Evolutionary conservation across 2,888 invertebrate species (phyloP), one percentile per base, ranked within the genome.

Genomic region (Drosophila mayaguana): DNA sequence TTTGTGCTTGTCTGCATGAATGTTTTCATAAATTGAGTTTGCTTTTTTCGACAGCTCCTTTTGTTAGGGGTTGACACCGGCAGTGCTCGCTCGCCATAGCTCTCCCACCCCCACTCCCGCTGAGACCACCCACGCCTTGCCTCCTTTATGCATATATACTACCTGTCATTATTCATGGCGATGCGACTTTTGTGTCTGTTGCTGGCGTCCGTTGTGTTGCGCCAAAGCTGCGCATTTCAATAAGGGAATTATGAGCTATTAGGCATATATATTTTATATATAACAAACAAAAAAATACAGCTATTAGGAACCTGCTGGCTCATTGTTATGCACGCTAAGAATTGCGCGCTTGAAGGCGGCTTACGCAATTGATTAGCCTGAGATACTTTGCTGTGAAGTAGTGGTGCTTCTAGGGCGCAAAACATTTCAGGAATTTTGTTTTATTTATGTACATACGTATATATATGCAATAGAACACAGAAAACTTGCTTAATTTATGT

Each of bases 1-100:
- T 68, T 57, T 48, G 43, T 54, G 56, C 66, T 73, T 55, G 40
- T 64, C 60, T 68, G 67, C 71, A 63, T 72, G 82, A 81, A 69
- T 73, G 86, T 88, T 89, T 82, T 78, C 90, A 85, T 88, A 85
- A 88, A 85, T 85, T 88, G 86, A 78, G 83, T 80, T 89, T 88
- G 83, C 86, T 80, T 80, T 83, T 80, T 82, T 82, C 81, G 78
- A 83, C 89, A 80, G 81, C 78, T 72, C 45, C 59, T 77, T 70
- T 51, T 40, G 48, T 51, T 59, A 45, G 70, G 50, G 76, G 76
- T 70, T 80, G 80, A 51, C 55, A 70, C 50, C 48, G 34, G 22
- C 34, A 40, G 43, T 0, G 54, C 40, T 9, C 25, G 9, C 16
- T 12, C 28, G 18, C 40, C 25, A 7, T 11, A 28, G 3, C 11